Base-by-base conservation (phyloP, 2,113 vertebrate genomes). In the Arenaria interpres region DNA sequence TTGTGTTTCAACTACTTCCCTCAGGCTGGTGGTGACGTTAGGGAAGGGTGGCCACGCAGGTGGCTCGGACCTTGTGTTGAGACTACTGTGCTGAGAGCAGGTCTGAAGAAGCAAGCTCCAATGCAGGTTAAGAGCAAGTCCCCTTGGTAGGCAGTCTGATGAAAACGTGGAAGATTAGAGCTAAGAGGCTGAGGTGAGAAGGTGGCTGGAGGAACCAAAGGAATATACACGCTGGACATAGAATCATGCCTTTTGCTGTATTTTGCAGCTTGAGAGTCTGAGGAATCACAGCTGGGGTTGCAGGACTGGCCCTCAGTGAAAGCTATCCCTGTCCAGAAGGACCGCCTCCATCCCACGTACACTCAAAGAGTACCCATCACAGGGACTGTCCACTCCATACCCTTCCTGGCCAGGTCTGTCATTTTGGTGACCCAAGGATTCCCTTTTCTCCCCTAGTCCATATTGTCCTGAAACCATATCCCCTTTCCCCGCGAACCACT, bases 71-170 rank as follows among this genome's bases (percentile, higher is more conserved):
- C 41, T 64, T 0, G 0, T 12, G 22, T 6, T 76, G 48, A 87
- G 53, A n/a, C 41, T 92, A 25, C 2, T 0, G 2, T 41, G 62
- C 80, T 0, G 0, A 90, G 24, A 85, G 15, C 30, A 53, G 33
- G 17, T 63, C 53, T 76, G 43, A 90, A 84, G 43, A 72, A 84
- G 30, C 13, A 72, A 85, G 11, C 10, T 88, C 32, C 28, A 66
- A 5, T 37, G 51, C 30, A 60, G 57, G 16, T n/a, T 59, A 48
- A 82, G 27, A 78, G 35, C 27, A n/a, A 39, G 27, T 46, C 8
- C 33, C 21, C 13, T 54, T 66, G 48, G 20, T 14, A 53, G 35
- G 62, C 30, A 84, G 28, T 7, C 24, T 23, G 68, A 46, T 80
- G 14, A 35, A 54, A 69, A 81, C 1, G 1, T 32, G 33, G 66